Base-by-base conservation (phyloP, 2,888 invertebrate genomes). In the Coenonympha glycerion region DNA sequence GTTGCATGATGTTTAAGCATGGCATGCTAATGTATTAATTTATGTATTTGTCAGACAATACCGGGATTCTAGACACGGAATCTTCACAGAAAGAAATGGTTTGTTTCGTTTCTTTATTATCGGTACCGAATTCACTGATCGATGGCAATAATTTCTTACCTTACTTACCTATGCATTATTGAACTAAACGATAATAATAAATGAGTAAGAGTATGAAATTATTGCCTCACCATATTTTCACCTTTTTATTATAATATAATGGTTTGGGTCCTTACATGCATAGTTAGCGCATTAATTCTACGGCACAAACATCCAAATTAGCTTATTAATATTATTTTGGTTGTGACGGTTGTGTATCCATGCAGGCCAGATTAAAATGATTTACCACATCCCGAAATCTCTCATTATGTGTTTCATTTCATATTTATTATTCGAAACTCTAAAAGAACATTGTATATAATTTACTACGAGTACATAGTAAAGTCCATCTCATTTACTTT, bases 1-100 rank as follows among this genome's bases (percentile, higher is more conserved):
- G 74, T 71, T 76, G 85, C 84, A 85, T 84, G 84, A 72, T 73
- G 62, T 71, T 73, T 72, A 65, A 70, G 86, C 86, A 86, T 86
- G 85, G 86, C 86, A 87, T 87, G 86, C 73, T 85, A 83, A 85
- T 72, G 66, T 79, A 71, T 73, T 73, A 71, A 71, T 36, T 79
- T 85, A 73, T 87, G 78, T 85, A 79, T 86, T 85, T 85, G 79
- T 84, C 86, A 87, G 87, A 84, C 83, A 71, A 82, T 85, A 76
- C 83, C 85, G 74, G 86, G 87, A 80, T 85, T 84, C 86, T 87
- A 87, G 82, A 74, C 76, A 76, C 72, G 80, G 81, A 76, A 75
- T 70, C 79, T 68, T 69, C 85, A 79, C 75, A 75, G 76, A 75
- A 72, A 54, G 53, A 72, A 77, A 85, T 76, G 86, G 86, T 86